Evolutionary conservation across 2,888 invertebrate species (phyloP).

Genomic region (Synergus japonicus): DNA sequence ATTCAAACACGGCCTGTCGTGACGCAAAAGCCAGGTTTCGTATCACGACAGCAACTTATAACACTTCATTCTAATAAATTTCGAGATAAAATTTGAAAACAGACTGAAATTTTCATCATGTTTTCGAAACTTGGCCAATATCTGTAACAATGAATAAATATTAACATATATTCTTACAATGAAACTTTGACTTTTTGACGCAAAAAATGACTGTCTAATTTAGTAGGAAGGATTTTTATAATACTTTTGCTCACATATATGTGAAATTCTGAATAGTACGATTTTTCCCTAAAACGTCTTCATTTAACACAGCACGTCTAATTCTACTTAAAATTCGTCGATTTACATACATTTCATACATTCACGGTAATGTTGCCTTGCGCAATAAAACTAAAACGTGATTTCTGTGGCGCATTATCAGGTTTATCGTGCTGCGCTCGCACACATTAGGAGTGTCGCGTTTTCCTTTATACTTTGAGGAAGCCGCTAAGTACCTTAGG

Average conservation of each 20-base stretch:
- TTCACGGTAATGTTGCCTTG: not conserved
- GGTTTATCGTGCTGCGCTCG: constrained; percentile 30
- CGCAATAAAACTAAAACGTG: constrained; percentile 1
- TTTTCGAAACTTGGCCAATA: too few relatives aligned
- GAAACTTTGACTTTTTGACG: too few relatives aligned
- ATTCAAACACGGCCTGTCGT: constrained; percentile 72
- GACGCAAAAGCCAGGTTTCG: constrained; percentile 45
- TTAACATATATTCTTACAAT: too few relatives aligned
- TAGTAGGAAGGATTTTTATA: too few relatives aligned
- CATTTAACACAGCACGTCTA: constrained; percentile 23
- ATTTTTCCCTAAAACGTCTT: constrained; percentile 10
- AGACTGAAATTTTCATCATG: not conserved
- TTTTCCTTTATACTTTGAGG: constrained; percentile 30
- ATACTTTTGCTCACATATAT: not conserved
- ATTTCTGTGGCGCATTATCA: not conserved
- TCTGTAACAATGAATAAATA: too few relatives aligned
- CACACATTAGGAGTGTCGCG: constrained; percentile 38
- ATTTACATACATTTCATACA: constrained; percentile 18
- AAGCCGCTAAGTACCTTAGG: constrained; percentile 34
- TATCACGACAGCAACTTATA: constrained; percentile 3
- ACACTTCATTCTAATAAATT: not conserved
- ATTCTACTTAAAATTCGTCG: constrained; percentile 32
- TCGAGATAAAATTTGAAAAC: not conserved
- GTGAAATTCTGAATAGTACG: not conserved
- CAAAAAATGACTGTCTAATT: too few relatives aligned